These are phyloP conservation scores for Agapostemon virescens DNA, from an alignment of 2,888 invertebrate genomes.

Conservation along the genomic window DNA sequence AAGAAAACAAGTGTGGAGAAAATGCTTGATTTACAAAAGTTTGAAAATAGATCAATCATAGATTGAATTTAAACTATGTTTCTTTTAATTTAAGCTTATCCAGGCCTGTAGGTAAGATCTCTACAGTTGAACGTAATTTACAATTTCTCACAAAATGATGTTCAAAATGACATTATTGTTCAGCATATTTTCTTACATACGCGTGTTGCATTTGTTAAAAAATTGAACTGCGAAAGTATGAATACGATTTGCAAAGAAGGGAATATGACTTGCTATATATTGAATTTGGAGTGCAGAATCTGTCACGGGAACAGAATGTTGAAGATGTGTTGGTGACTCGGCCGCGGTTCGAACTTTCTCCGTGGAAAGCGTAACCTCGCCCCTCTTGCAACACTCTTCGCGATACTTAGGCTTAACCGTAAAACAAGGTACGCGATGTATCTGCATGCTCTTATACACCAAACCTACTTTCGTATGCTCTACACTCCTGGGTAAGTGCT, in stretches of 20 bases:
- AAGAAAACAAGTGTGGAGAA: not conserved
- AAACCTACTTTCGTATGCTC: conserved; percentile 64
- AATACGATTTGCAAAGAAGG: not conserved
- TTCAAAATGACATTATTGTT: too few species aligned
- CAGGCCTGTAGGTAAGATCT: too few species aligned
- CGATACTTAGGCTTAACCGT: conserved; percentile 66
- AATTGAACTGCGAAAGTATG: not conserved
- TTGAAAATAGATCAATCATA: not conserved
- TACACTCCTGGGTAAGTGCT: conserved; percentile 66
- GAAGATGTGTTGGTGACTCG: conserved; percentile 44
- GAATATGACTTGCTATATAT: not conserved
- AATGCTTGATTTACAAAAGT: not conserved
- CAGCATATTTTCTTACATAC: too few species aligned
- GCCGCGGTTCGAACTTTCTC: conserved; percentile 20
- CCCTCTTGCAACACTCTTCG: conserved; percentile 52
- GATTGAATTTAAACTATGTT: too few species aligned
- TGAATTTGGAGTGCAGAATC: conserved; percentile 6
- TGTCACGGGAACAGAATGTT: conserved; percentile 47
- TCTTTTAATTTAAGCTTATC: too few species aligned
- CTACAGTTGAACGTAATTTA: too few species aligned
- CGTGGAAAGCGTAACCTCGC: conserved; percentile 29
- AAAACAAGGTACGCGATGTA: conserved; percentile 65
- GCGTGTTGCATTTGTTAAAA: too few species aligned
- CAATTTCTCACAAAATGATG: too few species aligned
- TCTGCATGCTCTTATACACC: conserved; percentile 51